Evolutionary conservation across 2,888 invertebrate species (phyloP), one percentile per base, ranked within the genome.

Genomic region (Apoda limacodes): DNA sequence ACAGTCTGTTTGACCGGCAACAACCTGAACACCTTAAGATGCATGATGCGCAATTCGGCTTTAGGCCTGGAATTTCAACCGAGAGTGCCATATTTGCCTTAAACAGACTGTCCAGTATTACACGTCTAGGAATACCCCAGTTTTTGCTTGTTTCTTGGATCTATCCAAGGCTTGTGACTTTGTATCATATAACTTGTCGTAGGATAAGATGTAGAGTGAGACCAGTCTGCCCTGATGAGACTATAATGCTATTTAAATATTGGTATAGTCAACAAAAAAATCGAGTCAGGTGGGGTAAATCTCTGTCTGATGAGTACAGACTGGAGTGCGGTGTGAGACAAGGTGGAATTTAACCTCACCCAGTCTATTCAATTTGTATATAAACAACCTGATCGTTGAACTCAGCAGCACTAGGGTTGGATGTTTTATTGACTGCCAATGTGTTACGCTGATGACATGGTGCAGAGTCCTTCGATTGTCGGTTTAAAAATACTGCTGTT

Each of bases 241-340:
- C 24, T 11, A 25, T 13, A 13, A 3, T 9, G 7, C 25, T 31
- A 1, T 20, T 31, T 3, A 21, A 11, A 19, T 31, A 31, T 19
- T 41, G 39, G 40, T 43, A 43, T 19, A 9, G 11, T 9, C 25
- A 39, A 25, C 37, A 43, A 23, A 15, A 19, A 4, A 42, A 43
- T 22, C 11, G 13, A 9, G 44, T 43, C 9, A 28, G 40, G 7
- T 43, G 44, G 46, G 33, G 12, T 3, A 28, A 28, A 2, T 9
- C 24, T 2, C 13, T 35, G 1, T 43, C 40, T 2, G 37, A 34
- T 9, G n/a, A 25, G 13, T 43, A 37, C 25, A 13, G 31, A 28
- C 11, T 43, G 37, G 35, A 37, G 22, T 43, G 43, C 25, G 44
- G 45, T 14, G 43, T 45, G 27, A 44, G 43, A 28, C 45, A 45